A percentile compares a stretch with the other conserved stretches of the same genome.
These are phyloP conservation scores for Pteromalus puparum DNA, from an alignment of 1,140 invertebrate species.

Conservation along the genomic window DNA sequence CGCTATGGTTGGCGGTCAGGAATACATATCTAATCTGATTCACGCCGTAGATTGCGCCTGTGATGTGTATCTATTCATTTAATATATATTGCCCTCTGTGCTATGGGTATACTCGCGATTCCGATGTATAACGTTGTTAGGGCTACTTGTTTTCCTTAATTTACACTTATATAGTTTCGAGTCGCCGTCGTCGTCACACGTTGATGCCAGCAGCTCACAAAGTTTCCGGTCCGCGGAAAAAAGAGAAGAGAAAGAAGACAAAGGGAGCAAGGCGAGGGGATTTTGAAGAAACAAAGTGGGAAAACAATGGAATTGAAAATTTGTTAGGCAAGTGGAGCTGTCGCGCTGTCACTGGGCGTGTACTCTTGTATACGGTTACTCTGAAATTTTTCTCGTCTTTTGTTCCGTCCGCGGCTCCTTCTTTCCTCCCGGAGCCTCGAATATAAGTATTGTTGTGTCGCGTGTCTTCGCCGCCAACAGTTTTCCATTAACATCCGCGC, in stretches of 20 bases:
- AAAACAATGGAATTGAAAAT: constrained; percentile 44
- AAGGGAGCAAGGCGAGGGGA: not conserved
- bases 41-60: no score
- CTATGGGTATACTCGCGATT: no score
- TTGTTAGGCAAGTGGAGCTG: not conserved
- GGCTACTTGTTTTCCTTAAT: not conserved
- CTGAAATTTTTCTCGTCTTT: constrained; percentile 7
- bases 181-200: not conserved
- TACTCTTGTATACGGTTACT: not conserved
- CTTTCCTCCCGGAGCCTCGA: no score
- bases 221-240: not conserved
- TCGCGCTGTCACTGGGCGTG: not conserved
- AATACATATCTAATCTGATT: not conserved
- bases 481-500: no score
- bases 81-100: no score
- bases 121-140: no score
- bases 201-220: not conserved
- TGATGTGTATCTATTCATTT: no score
- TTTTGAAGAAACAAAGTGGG: not conserved
- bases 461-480: no score
- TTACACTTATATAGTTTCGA: not conserved
- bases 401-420: not conserved
- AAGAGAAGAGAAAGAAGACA: not conserved
- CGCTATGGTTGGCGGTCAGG: not conserved
- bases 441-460: no score